Evolutionary conservation across 2,888 invertebrate genomes (phyloP).

Genomic region (Brachynemurus nebulosus): DNA sequence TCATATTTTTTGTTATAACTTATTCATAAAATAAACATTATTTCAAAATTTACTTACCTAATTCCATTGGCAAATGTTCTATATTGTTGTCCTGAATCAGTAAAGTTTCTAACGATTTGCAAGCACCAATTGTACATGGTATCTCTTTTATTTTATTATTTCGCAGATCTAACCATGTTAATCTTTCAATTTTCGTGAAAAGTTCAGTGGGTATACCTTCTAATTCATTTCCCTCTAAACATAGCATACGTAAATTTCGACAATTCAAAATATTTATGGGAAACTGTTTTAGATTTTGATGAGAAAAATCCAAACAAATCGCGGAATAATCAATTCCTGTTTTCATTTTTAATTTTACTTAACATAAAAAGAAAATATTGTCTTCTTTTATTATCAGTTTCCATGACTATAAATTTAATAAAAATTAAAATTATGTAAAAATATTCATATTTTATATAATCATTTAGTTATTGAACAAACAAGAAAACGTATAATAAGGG

Average conservation of each 20-base stretch:
- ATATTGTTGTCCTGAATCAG: background rate
- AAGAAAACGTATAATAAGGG: too few species aligned
- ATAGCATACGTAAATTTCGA: conserved; percentile 1
- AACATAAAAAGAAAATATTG: too few species aligned
- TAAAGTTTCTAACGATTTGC: background rate
- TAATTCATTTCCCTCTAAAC: background rate
- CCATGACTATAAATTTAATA: too few species aligned
- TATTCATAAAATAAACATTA: too few species aligned
- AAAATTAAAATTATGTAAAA: too few species aligned
- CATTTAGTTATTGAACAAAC: too few species aligned
- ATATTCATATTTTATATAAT: too few species aligned
- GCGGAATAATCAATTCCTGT: too few species aligned
- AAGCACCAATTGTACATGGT: background rate
- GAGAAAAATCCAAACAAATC: background rate
- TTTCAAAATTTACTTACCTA: too few species aligned
- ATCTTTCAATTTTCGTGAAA: background rate
- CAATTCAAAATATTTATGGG: background rate
- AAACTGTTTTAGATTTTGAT: background rate
- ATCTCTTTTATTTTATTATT: background rate
- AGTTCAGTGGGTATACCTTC: background rate
- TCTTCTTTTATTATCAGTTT: too few species aligned
- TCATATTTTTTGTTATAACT: too few species aligned
- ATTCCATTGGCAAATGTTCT: background rate
- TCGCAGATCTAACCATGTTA: conserved; percentile 2
- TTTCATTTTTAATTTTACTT: too few species aligned